phyloP scores from a whole-genome alignment of 2,888 invertebrate genomes.

The Dynastes grantii region DNA sequence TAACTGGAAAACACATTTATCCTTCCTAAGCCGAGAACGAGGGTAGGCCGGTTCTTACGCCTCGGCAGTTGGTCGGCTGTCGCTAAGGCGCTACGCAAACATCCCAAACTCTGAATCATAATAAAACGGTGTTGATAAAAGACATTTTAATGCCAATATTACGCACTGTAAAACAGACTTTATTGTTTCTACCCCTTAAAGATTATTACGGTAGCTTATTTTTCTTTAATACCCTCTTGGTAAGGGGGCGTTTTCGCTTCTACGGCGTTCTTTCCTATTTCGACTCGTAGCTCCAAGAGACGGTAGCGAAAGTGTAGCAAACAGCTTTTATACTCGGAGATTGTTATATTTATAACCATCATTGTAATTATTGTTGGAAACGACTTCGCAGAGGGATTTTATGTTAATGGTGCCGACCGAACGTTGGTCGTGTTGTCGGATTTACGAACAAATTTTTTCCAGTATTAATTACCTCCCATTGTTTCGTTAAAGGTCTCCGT shows the following conservation, averaged over 20 bases:
- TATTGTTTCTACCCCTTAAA: constrained; percentile 43
- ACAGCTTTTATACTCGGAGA: constrained; percentile 34
- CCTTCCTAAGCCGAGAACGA: constrained; percentile 45
- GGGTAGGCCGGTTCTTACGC: background rate
- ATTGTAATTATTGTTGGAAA: constrained; percentile 42
- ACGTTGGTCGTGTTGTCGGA: constrained; percentile 30
- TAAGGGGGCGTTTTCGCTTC: background rate
- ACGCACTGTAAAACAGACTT: constrained; percentile 46
- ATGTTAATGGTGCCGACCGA: constrained; percentile 42
- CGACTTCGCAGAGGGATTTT: constrained; percentile 36
- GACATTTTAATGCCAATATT: constrained; percentile 46
- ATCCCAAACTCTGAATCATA: constrained; percentile 40
- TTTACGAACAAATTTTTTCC: constrained; percentile 47
- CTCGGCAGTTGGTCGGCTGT: constrained; percentile 6
- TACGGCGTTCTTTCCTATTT: background rate
- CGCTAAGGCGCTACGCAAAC: constrained; percentile 41
- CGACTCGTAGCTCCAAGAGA: background rate
- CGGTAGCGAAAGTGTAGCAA: constrained; percentile 10
- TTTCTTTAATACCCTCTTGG: constrained; percentile 33
- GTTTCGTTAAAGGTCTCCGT: constrained; percentile 33
- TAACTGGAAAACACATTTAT: constrained; percentile 50
- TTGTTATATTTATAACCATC: constrained; percentile 47
- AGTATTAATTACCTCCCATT: constrained; percentile 41
- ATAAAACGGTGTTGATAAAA: constrained; percentile 44
- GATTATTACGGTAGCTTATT: constrained; percentile 43